Evolutionary conservation across 2,113 vertebrate species (phyloP).

Genomic region (Australoheros scitulus): DNA sequence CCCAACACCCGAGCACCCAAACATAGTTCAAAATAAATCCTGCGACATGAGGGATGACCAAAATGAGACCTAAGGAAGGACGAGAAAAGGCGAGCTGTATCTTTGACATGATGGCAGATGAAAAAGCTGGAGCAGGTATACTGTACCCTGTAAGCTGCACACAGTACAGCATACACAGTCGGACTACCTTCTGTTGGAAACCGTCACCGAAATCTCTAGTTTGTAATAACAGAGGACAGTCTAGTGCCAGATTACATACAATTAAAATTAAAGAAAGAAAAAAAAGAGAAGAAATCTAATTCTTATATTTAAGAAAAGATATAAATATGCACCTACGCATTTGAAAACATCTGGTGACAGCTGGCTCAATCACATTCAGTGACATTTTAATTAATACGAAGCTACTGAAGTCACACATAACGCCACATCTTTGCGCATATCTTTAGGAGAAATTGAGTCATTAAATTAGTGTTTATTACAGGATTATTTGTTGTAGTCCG

Average conservation of each 20-base stretch:
- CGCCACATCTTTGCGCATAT: not conserved
- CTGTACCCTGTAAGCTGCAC: not conserved
- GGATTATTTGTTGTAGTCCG: not conserved
- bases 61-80: conserved; percentile 21
- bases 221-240: not conserved
- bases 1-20: not conserved
- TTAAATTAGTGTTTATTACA: not conserved
- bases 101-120: not conserved
- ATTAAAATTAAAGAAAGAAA: accelerated
- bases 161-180: not conserved
- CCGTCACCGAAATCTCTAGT: not conserved
- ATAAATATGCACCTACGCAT: not conserved
- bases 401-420: not conserved
- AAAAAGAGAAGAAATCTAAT: not conserved
- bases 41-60: conserved; percentile 25
- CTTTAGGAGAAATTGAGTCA: not conserved
- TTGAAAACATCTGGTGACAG: not conserved
- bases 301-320: too few species aligned
- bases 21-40: conserved; percentile 36
- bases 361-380: not conserved
- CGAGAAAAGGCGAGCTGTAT: not conserved
- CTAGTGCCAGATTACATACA: not conserved
- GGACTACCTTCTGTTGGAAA: not conserved
- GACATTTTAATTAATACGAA: accelerated
- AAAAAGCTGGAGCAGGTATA: not conserved